Evolutionary conservation across 2,888 invertebrate species (phyloP).

Genomic region (Phyllotreta cruciferae): DNA sequence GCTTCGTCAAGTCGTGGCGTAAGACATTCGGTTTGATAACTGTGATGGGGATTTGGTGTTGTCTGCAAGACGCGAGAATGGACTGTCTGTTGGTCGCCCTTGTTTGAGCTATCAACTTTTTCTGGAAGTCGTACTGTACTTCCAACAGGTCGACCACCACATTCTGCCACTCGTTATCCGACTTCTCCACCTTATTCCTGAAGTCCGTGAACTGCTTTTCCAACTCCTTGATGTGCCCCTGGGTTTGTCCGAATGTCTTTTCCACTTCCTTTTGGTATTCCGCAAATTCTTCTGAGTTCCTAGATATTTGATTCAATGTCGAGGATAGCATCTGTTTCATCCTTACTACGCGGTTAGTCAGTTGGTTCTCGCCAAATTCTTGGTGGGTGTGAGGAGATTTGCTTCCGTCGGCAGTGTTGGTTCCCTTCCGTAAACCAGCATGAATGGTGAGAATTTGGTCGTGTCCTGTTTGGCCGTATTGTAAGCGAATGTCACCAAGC

Average conservation of each 20-base stretch:
- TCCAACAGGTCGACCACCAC: not conserved
- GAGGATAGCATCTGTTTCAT: slow-evolving; percentile 8
- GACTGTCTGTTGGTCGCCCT: slow-evolving; percentile 6
- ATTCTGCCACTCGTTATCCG: not conserved
- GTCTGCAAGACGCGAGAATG: slow-evolving; percentile 29
- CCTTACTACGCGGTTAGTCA: slow-evolving; percentile 10
- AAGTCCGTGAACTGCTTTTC: not conserved
- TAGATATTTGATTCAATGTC: not conserved
- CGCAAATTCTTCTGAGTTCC: slow-evolving; percentile 17
- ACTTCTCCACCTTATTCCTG: not conserved
- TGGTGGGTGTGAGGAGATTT: not conserved
- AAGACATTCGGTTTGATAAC: slow-evolving; percentile 19
- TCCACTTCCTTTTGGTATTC: not conserved
- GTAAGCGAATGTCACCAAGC: slow-evolving; percentile 26
- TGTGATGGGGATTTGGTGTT: slow-evolving; percentile 7
- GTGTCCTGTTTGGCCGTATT: slow-evolving; percentile 28
- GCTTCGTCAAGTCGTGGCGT: slow-evolving; percentile 21
- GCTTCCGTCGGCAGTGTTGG: slow-evolving; percentile 27
- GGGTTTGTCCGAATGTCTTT: not conserved
- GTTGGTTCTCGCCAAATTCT: slow-evolving; percentile 12
- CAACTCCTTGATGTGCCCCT: not conserved
- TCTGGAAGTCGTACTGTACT: not conserved
- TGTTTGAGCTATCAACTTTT: not conserved
- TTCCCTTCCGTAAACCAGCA: slow-evolving; percentile 17
- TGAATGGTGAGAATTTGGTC: slow-evolving; percentile 19